phyloP scores from a whole-genome alignment of 2,113 vertebrate genomes.

The Cyanistes caeruleus region DNA sequence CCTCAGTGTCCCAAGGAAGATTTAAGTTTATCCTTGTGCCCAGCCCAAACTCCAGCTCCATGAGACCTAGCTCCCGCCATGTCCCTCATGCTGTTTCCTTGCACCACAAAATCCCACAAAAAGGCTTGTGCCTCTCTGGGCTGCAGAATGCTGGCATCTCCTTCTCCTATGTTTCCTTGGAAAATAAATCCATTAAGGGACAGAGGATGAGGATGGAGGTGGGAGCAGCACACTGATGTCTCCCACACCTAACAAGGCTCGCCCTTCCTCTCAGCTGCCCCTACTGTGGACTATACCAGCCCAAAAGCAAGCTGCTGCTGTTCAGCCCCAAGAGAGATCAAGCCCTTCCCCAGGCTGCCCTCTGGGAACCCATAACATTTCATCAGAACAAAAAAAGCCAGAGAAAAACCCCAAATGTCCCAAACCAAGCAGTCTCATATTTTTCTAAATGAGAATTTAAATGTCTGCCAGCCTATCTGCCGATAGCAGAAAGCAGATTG shows the following conservation, averaged over 20 bases:
- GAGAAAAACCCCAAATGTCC: neutral
- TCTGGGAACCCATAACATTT: neutral
- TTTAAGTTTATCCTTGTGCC: neutral
- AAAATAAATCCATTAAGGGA: neutral
- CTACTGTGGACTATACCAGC: neutral
- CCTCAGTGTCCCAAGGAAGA: neutral
- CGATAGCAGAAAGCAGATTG: conserved; percentile 75
- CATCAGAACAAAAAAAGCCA: neutral
- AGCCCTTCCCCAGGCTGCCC: neutral
- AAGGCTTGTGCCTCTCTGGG: neutral
- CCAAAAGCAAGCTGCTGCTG: neutral
- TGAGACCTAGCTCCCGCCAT: fast-evolving
- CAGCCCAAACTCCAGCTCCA: neutral
- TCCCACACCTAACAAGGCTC: neutral
- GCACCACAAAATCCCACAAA: fast-evolving
- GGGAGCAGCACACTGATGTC: neutral
- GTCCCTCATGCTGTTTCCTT: neutral
- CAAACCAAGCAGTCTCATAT: neutral
- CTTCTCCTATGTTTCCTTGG: neutral
- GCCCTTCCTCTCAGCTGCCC: neutral
- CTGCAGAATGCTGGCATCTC: fast-evolving
- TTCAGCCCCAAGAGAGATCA: neutral
- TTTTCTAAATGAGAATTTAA: conserved; percentile 68
- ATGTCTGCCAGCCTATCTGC: conserved; percentile 60
- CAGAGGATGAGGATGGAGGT: neutral